Base-by-base conservation (phyloP, 1,140 invertebrate genomes). In the Tetranychus urticae region DNA sequence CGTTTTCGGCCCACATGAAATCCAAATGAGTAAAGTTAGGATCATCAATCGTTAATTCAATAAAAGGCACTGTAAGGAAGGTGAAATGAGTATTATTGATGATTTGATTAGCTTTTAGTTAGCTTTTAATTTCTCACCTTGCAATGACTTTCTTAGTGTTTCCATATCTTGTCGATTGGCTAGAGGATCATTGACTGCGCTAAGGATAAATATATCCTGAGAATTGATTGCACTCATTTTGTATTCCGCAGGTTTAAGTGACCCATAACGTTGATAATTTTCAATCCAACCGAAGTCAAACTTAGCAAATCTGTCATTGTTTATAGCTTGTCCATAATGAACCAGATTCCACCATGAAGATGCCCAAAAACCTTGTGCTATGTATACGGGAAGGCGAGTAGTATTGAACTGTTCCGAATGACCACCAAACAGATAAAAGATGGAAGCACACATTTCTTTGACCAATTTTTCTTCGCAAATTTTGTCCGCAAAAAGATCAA, bases 351-450 rank as follows among this genome's bases (percentile, higher is more conserved):
- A 80, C 0, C 80, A 78, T 0, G 87, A 84, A 1, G 86, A 77
- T 5, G 88, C 88, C 1, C 86, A 84, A 4, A 89, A 89, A 3
- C 80, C 80, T 69, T 93, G 84, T 13, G 79, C 78, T 2, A 85
- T 70, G 66, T 88, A 83, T 0, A 83, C 77, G 0, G 84, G 82
- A 0, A 87, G 62, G 68, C 82, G 73, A 34, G 81, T 39, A 2
- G 12, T 14, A 58, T 59, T n/a, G 12, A 62, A 75, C 63, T 47
- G 46, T 14, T 14, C 46, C 23, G 46, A 14, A 14, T 14, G 13
- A 2, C 23, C 12, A 47, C 46, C 46, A 12, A 47, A 14, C 13
- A 47, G 1, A 3, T 12, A 12, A 47, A 47, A 47, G 2, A 12
- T n/a, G 13, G 23, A 47, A 47, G 13, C 23, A 2, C 12, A 14